These are phyloP conservation scores for Ptychochromis oligacanthus DNA, from an alignment of 2,113 vertebrate genomes.

Conservation along the genomic window DNA sequence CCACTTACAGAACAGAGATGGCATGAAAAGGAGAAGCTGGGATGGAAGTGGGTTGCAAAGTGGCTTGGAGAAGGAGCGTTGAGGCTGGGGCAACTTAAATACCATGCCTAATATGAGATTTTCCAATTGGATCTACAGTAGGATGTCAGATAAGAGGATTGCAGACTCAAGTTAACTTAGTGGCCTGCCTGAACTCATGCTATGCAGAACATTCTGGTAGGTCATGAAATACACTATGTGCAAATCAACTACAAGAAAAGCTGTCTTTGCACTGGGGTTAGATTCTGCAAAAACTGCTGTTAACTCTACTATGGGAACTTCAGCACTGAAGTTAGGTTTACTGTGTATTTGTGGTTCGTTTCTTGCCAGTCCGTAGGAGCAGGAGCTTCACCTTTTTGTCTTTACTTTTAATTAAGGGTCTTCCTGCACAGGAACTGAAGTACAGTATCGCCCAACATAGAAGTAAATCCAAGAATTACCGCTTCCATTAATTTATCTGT, in stretches of 20 bases:
- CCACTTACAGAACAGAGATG: neutral
- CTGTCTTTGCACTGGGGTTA: neutral
- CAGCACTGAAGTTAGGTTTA: neutral
- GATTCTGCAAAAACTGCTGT: neutral
- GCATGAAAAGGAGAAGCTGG: neutral
- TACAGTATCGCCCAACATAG: neutral
- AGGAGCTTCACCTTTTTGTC: neutral
- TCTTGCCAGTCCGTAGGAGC: neutral
- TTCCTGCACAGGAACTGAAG: neutral
- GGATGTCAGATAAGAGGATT: neutral
- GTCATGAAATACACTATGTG: no score
- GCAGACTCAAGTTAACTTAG: neutral
- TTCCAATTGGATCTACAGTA: neutral
- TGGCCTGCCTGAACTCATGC: neutral
- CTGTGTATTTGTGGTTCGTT: neutral
- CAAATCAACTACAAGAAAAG: no score
- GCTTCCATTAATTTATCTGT: no score
- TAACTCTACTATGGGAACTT: neutral
- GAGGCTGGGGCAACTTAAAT: neutral
- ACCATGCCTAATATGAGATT: neutral
- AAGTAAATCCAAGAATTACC: neutral
- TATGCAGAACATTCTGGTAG: neutral
- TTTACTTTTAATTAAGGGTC: accelerated
- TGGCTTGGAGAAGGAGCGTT: neutral
- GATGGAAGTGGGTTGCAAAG: neutral